Evolutionary conservation across 2,888 invertebrate species (phyloP).

Genomic region (Drosophila multiciliata): DNA sequence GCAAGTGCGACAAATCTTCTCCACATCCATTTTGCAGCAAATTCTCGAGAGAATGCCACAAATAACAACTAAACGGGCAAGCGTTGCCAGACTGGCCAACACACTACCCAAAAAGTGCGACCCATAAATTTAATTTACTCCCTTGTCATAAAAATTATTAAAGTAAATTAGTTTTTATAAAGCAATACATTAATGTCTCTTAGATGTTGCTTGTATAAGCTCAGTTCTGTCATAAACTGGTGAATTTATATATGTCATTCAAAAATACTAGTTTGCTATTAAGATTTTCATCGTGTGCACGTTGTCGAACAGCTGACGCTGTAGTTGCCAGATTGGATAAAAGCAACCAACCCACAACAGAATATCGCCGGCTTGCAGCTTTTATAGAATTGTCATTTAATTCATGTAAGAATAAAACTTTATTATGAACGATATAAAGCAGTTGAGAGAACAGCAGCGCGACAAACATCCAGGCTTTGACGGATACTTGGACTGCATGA

Average conservation of each 20-base stretch:
- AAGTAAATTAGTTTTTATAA: not conserved
- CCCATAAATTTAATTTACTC: conserved; percentile 8
- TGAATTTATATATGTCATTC: not conserved
- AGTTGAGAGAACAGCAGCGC: conserved; percentile 84
- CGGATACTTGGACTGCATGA: conserved; percentile 85
- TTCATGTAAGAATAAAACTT: conserved; percentile 21
- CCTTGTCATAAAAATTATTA: not conserved
- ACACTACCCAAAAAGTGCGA: conserved; percentile 9
- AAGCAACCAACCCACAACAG: not conserved
- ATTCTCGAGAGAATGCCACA: conserved; percentile 36
- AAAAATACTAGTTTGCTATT: not conserved
- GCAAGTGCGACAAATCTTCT: conserved; percentile 84
- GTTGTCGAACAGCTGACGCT: too few species aligned
- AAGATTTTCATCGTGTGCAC: not conserved
- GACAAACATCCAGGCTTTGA: conserved; percentile 85
- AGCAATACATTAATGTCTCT: not conserved
- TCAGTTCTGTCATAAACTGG: not conserved
- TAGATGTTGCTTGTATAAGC: not conserved
- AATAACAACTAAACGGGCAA: conserved; percentile 31
- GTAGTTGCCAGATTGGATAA: conserved; percentile 22
- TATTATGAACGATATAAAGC: conserved; percentile 85
- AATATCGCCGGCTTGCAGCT: conserved; percentile 17
- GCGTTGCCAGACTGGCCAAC: conserved; percentile 32
- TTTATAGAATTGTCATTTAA: not conserved
- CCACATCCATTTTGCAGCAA: conserved; percentile 70